A percentile compares a stretch with the other conserved stretches of the same genome.
Conservation (phyloP, 2,113 vertebrate genomes). For the Polypterus senegalus region DNA sequence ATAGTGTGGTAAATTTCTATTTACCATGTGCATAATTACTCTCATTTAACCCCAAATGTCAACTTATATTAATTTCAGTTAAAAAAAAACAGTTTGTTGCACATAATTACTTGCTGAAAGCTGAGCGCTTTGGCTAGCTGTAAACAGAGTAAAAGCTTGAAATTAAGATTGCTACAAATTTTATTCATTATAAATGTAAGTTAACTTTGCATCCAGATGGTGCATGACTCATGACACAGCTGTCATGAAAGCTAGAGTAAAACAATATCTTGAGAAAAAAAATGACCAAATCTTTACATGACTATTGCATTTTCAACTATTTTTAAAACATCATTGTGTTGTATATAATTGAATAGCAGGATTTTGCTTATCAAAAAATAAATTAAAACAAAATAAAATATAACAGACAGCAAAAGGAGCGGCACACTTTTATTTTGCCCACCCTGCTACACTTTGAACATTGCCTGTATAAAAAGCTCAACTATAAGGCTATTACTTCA, state of each 20-base stretch:
- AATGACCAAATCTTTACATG: too few species aligned
- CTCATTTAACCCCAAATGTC: slow-evolving; percentile 12
- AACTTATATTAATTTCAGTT: slow-evolving; percentile 5
- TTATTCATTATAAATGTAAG: not conserved
- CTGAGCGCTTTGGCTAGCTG: not conserved
- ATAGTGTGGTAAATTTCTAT: slow-evolving; percentile 25
- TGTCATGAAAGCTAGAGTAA: slow-evolving; percentile 6
- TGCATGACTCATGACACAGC: slow-evolving; percentile 32
- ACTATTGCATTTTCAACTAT: too few species aligned
- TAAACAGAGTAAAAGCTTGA: not conserved
- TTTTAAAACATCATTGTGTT: too few species aligned
- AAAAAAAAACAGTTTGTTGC: not conserved
- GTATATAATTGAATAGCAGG: too few species aligned
- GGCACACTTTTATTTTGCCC: too few species aligned
- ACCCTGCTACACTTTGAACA: too few species aligned
- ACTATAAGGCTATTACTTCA: too few species aligned
- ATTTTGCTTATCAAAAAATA: too few species aligned
- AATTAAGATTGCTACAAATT: not conserved
- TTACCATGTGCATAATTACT: slow-evolving; percentile 26
- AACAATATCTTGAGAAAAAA: too few species aligned
- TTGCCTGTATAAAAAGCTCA: too few species aligned
- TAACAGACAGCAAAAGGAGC: too few species aligned
- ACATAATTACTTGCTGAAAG: not conserved
- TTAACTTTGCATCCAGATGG: slow-evolving; percentile 39
- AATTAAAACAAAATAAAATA: too few species aligned